Evolutionary conservation across 2,113 vertebrate genomes (phyloP), one percentile per base, ranked within the genome.

Genomic region (Cryptomyrus ogoouensis): DNA sequence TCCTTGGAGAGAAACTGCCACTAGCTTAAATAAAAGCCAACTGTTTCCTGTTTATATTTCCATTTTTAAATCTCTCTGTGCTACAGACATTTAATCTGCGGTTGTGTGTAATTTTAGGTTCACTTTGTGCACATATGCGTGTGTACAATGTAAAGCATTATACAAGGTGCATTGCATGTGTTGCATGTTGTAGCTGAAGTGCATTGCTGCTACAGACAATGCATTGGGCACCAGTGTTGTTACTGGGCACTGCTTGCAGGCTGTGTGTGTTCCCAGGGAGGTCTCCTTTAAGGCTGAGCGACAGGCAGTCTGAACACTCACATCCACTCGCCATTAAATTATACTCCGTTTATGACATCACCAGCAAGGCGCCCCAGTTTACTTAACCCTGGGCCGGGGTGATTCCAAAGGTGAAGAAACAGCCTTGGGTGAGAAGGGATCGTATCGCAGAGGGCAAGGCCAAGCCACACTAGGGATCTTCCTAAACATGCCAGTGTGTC

Each of bases 331-430:
- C 93, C 93, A 94, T 95, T 95, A 96, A 95, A 93, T 95, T 92
- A 94, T 95, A 94, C 94, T 94, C 94, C 92, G 93, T 95, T 95
- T 95, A 95, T 94, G 93, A 92, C 93, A 93, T 89, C 91, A 93
- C 94, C 92, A 90, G 90, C 50, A 90, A 91, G 90, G 88, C 27
- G 89, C 91, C 92, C 93, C 31, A 19, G 74, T 80, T 80, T 80
- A 19, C 70, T 80, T 80, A 80, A 80, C 74, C 74, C 74, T 19
- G 31, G 35, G 74, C 70, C 70, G 15, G 35, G 70, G 70, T 8
- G 31, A 80, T 80, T 80, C 35, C 74, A 80, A 80, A 80, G 35
- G 74, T 80, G 74, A 80, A 19, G 74, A 7, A 80, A 42, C 74
- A 42, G 74, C 35, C 74, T 80, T 39, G 74, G 74, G 74, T 80